These are phyloP conservation scores for Copidosoma aretas DNA, from an alignment of 2,888 invertebrate genomes.

Conservation along the genomic window DNA sequence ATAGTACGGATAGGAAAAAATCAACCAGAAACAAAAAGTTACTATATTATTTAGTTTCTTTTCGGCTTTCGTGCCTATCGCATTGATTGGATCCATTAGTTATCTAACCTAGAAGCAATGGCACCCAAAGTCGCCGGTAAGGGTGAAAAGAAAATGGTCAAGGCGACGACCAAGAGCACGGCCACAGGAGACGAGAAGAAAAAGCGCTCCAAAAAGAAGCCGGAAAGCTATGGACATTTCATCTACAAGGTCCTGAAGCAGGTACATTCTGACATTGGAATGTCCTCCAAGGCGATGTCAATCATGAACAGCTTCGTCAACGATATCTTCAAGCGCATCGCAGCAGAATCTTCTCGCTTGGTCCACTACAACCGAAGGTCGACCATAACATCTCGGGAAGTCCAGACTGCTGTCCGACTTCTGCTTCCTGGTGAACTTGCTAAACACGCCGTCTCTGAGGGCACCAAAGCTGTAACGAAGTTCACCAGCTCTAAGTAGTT, in stretches of 20 bases:
- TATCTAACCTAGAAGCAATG: slow-evolving; percentile 26
- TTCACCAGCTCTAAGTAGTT: slow-evolving; percentile 27
- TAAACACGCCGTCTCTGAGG: slow-evolving; percentile 75
- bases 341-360: slow-evolving; percentile 50
- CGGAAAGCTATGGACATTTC: slow-evolving; percentile 69
- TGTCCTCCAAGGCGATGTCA: slow-evolving; percentile 74
- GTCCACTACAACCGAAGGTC: slow-evolving; percentile 60
- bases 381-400: slow-evolving; percentile 71
- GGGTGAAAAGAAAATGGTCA: slow-evolving; percentile 59
- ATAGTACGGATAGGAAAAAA: slow-evolving; percentile 61
- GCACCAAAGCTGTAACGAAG: slow-evolving; percentile 63
- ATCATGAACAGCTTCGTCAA: slow-evolving; percentile 79
- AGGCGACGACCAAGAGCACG: slow-evolving; percentile 57
- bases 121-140: slow-evolving; percentile 42
- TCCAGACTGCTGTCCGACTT: slow-evolving; percentile 58
- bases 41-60: too few species aligned
- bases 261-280: slow-evolving; percentile 71
- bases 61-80: not conserved
- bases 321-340: slow-evolving; percentile 37
- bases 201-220: slow-evolving; percentile 65
- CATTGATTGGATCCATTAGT: not conserved
- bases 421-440: slow-evolving; percentile 76
- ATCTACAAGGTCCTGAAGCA: slow-evolving; percentile 68
- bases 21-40: too few species aligned
- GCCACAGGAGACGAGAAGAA: slow-evolving; percentile 62